Percentiles rank a stretch among this genome's conserved stretches.
Conservation (phyloP, 2,888 invertebrate species). For the Noctua comes region DNA sequence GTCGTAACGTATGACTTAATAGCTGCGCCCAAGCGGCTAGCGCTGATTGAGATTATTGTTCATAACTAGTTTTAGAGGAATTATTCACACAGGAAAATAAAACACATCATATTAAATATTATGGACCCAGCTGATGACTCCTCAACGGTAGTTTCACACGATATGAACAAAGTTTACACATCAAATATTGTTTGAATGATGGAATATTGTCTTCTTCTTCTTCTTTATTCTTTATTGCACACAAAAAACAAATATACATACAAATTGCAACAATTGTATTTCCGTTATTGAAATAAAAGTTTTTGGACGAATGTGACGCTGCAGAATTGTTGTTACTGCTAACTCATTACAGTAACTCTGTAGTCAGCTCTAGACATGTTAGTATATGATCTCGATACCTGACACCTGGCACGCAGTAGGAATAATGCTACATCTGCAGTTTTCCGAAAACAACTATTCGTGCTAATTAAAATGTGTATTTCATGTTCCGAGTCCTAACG, state of each 20-base stretch:
- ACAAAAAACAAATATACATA: too few species aligned
- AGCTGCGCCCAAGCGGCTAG: neutral
- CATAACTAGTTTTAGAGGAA: conserved; percentile 33
- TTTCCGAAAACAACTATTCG: neutral
- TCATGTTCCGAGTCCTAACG: neutral
- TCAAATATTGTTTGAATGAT: conserved; percentile 4
- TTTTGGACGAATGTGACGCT: neutral
- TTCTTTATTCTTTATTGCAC: too few species aligned
- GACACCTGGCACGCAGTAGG: neutral
- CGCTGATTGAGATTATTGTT: conserved; percentile 4
- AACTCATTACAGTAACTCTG: neutral
- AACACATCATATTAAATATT: neutral
- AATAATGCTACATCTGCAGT: neutral
- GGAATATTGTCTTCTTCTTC: too few species aligned
- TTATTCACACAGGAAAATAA: conserved; percentile 47
- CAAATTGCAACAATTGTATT: too few species aligned
- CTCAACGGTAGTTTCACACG: conserved; percentile 11
- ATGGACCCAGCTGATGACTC: conserved; percentile 6
- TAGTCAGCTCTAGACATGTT: neutral
- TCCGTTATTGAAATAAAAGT: neutral
- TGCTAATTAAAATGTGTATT: neutral
- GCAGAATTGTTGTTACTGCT: neutral
- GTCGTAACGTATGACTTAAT: neutral
- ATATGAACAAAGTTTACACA: conserved; percentile 21
- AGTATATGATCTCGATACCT: neutral